Evolutionary conservation across 2,113 vertebrate genomes (phyloP).

Genomic region (Erpornis zantholeuca): DNA sequence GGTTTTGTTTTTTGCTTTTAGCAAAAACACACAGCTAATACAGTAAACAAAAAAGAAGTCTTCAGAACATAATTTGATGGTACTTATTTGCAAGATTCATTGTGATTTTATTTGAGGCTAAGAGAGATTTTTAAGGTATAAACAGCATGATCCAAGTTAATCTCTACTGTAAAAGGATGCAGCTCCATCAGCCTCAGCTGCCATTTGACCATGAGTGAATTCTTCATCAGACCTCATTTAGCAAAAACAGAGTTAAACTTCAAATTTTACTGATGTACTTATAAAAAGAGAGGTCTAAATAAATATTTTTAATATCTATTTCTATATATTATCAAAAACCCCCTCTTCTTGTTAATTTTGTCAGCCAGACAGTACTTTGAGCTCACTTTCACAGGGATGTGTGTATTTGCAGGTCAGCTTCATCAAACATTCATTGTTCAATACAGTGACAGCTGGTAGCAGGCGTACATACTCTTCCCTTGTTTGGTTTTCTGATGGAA

Average conservation of each 20-base stretch:
- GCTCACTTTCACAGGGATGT: slow-evolving; percentile 60
- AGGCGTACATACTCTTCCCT: slow-evolving; percentile 41
- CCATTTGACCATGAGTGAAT: not conserved
- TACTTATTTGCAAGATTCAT: not conserved
- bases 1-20: not conserved
- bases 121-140: not conserved
- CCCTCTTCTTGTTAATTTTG: slow-evolving; percentile 70
- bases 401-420: slow-evolving; percentile 75
- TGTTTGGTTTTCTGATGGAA: slow-evolving; percentile 80
- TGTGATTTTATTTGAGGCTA: not conserved
- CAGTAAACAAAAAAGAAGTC: not conserved
- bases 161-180: not conserved
- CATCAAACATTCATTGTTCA: slow-evolving; percentile 80
- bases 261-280: slow-evolving; percentile 4
- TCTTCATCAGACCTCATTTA: not conserved
- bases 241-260: slow-evolving; percentile 19
- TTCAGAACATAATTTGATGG: not conserved
- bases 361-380: slow-evolving; percentile 66
- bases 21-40: not conserved
- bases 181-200: not conserved
- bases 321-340: slow-evolving; percentile 11
- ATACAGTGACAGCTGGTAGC: slow-evolving; percentile 74
- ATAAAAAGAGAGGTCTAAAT: slow-evolving; percentile 41
- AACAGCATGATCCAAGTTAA: not conserved
- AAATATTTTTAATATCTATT: slow-evolving; percentile 20